Evolutionary conservation across 92 coral and sea anemone genomes (phyloP).

Genomic region (Hydrozoanthus gracilis): DNA sequence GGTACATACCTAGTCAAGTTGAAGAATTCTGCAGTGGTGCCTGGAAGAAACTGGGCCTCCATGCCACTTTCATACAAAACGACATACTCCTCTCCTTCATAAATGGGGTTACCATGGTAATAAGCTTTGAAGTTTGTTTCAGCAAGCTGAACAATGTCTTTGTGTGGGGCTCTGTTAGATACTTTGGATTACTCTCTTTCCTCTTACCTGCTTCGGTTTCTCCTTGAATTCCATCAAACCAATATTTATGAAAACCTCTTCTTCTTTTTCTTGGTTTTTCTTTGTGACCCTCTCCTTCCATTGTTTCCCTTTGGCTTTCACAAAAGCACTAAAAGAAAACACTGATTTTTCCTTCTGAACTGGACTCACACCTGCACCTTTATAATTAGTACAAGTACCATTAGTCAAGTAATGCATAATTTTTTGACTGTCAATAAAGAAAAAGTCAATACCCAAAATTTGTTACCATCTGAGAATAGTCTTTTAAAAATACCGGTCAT

Average conservation of each 20-base stretch:
- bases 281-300: slow-evolving; percentile 50
- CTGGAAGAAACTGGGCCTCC: slow-evolving; percentile 68
- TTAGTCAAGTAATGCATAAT: not conserved
- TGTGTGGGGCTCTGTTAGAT: slow-evolving; percentile 62
- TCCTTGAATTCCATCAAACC: slow-evolving; percentile 59
- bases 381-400: not conserved
- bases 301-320: slow-evolving; percentile 58
- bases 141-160: slow-evolving; percentile 48
- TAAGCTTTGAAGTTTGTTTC: slow-evolving; percentile 64
- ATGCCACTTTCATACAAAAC: slow-evolving; percentile 65
- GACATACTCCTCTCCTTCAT: slow-evolving; percentile 60
- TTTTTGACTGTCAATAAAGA: not conserved
- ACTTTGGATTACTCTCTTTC: slow-evolving; percentile 56
- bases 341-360: not conserved
- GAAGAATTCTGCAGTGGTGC: slow-evolving; percentile 64
- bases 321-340: slow-evolving; percentile 41
- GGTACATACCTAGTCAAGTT: slow-evolving; percentile 56
- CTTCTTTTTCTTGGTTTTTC: slow-evolving; percentile 40
- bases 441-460: not conserved
- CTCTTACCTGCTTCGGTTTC: slow-evolving; percentile 65
- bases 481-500: not conserved
- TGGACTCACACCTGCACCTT: not conserved
- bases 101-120: slow-evolving; percentile 60
- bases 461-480: not conserved
- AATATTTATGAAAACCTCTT: slow-evolving; percentile 52